These are phyloP conservation scores for Ispidina lecontei DNA, from an alignment of 2,797 vertebrate genomes.

Conservation along the genomic window DNA sequence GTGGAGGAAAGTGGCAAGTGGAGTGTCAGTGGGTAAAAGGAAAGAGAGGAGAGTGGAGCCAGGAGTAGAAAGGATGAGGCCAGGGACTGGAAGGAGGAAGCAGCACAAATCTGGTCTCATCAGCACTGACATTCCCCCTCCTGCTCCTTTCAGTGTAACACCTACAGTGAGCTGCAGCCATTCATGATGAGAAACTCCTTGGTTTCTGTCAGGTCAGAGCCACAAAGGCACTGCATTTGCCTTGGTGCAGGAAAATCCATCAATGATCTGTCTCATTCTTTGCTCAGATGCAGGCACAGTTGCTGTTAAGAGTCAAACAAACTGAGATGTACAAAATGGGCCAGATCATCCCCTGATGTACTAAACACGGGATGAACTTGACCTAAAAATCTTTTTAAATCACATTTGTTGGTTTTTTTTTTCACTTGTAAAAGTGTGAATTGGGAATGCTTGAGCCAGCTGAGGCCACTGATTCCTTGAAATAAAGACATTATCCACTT, in stretches of 20 bases:
- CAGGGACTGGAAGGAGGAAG: background rate
- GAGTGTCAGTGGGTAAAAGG: background rate
- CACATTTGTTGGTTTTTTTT: background rate
- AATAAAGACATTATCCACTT: background rate
- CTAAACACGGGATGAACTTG: conserved; percentile 6
- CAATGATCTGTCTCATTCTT: background rate
- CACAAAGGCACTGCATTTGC: fast-evolving
- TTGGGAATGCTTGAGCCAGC: background rate
- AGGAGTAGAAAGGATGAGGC: background rate
- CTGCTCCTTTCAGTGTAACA: background rate
- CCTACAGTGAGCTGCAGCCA: background rate
- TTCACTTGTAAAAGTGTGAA: background rate
- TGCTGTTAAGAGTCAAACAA: background rate
- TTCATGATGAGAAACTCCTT: background rate
- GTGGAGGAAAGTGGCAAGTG: background rate
- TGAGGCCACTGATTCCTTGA: background rate
- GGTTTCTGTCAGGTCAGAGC: background rate
- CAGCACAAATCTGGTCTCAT: background rate
- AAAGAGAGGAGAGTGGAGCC: background rate
- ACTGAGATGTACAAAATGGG: background rate
- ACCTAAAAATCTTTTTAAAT: conserved; percentile 22
- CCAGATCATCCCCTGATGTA: background rate
- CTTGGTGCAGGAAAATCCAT: background rate
- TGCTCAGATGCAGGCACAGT: background rate
- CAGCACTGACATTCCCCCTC: background rate